Conservation (phyloP, 2,888 invertebrate genomes). For the Eupithecia exiguata region DNA sequence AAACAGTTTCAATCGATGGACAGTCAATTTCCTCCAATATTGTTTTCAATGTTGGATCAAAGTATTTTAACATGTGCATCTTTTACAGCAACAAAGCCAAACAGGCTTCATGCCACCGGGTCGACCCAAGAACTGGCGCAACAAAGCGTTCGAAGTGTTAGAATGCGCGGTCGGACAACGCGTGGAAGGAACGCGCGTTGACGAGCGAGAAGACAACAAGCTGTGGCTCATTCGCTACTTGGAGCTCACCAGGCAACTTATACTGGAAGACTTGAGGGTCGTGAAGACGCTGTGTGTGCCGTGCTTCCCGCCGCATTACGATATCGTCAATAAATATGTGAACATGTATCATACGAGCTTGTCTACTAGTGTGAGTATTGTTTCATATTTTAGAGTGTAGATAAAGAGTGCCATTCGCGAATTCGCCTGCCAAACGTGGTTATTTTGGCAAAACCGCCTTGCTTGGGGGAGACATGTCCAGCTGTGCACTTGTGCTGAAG, state of each 20-base stretch:
- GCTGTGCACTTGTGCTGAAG: no score
- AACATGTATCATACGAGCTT: slow-evolving; percentile 96
- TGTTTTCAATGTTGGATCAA: no score
- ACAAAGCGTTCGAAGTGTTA: slow-evolving; percentile 92
- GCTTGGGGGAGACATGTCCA: no score
- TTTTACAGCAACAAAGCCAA: slow-evolving; percentile 86
- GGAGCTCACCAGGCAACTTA: slow-evolving; percentile 93
- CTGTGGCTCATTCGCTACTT: slow-evolving; percentile 98
- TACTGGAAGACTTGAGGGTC: slow-evolving; percentile 95
- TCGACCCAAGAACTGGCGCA: slow-evolving; percentile 95
- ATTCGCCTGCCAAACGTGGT: no score
- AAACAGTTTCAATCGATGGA: no score
- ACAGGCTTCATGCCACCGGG: slow-evolving; percentile 97
- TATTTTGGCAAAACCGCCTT: no score
- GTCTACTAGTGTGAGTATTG: slow-evolving; percentile 87
- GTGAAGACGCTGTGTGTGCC: slow-evolving; percentile 95
- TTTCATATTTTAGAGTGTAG: no score
- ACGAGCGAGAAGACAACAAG: slow-evolving; percentile 95
- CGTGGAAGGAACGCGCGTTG: slow-evolving; percentile 97
- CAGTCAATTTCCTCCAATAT: no score
- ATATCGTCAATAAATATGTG: slow-evolving; percentile 95
- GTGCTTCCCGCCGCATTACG: slow-evolving; percentile 97
- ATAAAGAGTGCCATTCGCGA: no score
- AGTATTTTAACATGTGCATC: no score
- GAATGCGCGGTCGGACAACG: slow-evolving; percentile 91